These are phyloP conservation scores for Temnothorax ravouxi DNA, from an alignment of 2,888 invertebrate species.

Conservation along the genomic window DNA sequence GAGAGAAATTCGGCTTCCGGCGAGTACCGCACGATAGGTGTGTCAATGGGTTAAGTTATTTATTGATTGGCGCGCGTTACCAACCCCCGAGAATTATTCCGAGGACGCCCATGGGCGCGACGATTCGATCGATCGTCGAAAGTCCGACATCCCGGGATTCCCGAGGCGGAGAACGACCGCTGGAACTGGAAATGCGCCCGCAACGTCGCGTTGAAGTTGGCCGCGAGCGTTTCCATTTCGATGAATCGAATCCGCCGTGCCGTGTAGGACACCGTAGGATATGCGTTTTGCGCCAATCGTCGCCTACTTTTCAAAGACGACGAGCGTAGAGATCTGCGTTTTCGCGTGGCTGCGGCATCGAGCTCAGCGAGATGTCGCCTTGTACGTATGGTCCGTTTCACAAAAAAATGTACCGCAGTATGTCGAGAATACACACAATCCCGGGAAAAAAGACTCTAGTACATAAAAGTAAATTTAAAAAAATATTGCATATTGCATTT, in stretches of 20 bases:
- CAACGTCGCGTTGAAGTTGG: neutral
- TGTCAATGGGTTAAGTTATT: constrained; percentile 58
- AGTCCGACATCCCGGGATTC: constrained; percentile 14
- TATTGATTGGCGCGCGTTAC: constrained; percentile 47
- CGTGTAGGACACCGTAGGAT: neutral
- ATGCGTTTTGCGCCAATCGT: neutral
- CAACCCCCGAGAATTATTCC: constrained; percentile 48
- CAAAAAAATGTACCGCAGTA: too few relatives aligned
- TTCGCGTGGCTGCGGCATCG: neutral
- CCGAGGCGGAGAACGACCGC: constrained; percentile 10
- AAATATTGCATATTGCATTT: too few relatives aligned
- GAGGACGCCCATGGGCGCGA: constrained; percentile 60
- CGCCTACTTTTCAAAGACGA: neutral
- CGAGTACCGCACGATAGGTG: constrained; percentile 22
- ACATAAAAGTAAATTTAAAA: too few relatives aligned
- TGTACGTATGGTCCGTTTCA: neutral
- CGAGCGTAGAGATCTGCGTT: neutral
- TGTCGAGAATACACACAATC: too few relatives aligned
- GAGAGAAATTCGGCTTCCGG: neutral
- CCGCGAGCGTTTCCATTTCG: neutral
- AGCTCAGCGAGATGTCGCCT: neutral
- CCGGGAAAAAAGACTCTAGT: too few relatives aligned
- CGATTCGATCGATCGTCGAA: constrained; percentile 69
- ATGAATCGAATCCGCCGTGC: neutral
- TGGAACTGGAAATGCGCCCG: constrained; percentile 16